Base-by-base conservation (phyloP, 2,797 vertebrate species). In the Malurus leucopterus region DNA sequence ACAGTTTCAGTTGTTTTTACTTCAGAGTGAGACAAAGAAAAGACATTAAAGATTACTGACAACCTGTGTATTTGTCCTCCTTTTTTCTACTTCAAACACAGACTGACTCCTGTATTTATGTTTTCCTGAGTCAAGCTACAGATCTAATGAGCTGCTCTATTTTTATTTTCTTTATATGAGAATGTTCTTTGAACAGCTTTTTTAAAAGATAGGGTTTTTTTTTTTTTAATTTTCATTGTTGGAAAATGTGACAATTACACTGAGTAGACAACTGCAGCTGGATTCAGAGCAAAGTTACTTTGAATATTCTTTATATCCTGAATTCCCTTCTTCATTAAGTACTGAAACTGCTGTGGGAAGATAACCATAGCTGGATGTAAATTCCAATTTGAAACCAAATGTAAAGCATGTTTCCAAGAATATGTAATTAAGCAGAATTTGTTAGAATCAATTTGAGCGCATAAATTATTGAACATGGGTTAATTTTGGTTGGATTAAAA, bases 401-500 rank as follows among this genome's bases (percentile, higher is more conserved):
- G 3, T 64, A 92, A 95, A 91, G 50, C 55, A 81, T 32, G 21
- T 80, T 95, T 94, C 75, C 79, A 86, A 92, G 95, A 96, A 96
- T 94, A 58, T 65, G 32, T 94, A 96, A 97, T 97, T 93, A 96
- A 92, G 75, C 86, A 84, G 73, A 85, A 74, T 93, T 96, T 96
- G 85, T 94, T 95, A 72, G 64, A 47, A 78, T 88, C 71, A 89
- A 95, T 91, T 83, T 59, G 57, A 92, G 88, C 43, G 58, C 83
- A 93, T 84, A 88, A 89, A 74, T 92, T 91, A 87, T 76, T 94
- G 90, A 96, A 93, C 95, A 74, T 2, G 46, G 94, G 95, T 96
- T 97, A 96, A 95, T 96, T 96, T 95, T 89, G 72, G 86, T 88
- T 63, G 83, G 93, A 96, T 96, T 97, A 96, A 95, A 96, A 96